Conservation (phyloP, 2,113 vertebrate species). For the Psophia crepitans region DNA sequence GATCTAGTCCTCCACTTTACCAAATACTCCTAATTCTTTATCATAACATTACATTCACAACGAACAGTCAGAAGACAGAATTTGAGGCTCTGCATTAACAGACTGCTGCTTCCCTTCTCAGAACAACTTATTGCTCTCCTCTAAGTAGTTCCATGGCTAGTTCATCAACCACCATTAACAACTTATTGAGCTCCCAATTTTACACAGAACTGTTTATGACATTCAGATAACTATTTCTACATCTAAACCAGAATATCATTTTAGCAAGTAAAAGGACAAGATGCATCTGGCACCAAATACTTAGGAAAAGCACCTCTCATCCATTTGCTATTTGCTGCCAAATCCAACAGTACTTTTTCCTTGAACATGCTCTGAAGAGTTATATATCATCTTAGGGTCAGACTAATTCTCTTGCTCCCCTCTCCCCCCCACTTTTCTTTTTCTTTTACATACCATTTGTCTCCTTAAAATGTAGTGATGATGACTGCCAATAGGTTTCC, state of each 20-base stretch:
- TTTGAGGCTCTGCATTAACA: neutral
- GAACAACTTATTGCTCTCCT: neutral
- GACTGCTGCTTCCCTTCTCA: neutral
- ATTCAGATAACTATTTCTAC: neutral
- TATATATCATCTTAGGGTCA: neutral
- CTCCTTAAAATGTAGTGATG: neutral
- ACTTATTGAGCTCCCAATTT: neutral
- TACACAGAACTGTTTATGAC: neutral
- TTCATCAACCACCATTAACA: neutral
- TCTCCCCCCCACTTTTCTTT: rapidly evolving
- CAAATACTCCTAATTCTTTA: neutral
- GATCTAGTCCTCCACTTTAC: neutral
- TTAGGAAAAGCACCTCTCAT: neutral
- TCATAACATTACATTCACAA: neutral
- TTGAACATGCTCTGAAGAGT: neutral
- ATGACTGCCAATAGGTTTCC: neutral
- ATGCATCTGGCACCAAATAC: neutral
- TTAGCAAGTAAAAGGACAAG: neutral
- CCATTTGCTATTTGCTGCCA: neutral
- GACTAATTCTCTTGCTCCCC: too few relatives aligned
- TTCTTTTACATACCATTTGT: neutral
- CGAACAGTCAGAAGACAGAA: neutral
- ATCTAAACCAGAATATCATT: neutral
- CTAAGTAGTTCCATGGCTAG: neutral
- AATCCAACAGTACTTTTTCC: neutral